Evolutionary conservation across 1,140 invertebrate species (phyloP).

Genomic region (Hypsibius dujardini): DNA sequence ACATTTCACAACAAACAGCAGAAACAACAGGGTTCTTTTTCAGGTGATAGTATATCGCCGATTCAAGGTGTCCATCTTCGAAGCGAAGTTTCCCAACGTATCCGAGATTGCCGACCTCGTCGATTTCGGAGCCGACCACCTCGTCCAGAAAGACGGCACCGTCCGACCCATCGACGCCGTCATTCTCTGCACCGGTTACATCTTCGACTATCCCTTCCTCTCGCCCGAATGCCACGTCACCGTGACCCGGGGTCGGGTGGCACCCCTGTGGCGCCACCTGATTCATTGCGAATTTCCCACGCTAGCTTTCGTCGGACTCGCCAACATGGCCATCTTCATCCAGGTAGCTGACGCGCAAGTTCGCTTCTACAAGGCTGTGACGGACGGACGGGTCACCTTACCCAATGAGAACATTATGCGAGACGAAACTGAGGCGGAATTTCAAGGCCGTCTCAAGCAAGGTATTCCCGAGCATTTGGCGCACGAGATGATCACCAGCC

Average conservation of each 20-base stretch:
- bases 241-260: constrained; percentile 27
- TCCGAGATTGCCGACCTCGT: background rate
- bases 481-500: constrained; percentile 26
- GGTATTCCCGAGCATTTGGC: constrained; percentile 28
- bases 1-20: too few species aligned
- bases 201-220: constrained; percentile 30
- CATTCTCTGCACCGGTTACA: constrained; percentile 31
- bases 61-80: background rate
- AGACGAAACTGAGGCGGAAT: constrained; percentile 28
- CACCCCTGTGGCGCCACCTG: constrained; percentile 31
- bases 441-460: constrained; percentile 22
- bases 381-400: constrained; percentile 26
- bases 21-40: background rate
- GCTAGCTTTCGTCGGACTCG: constrained; percentile 30
- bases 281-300: constrained; percentile 27
- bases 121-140: constrained; percentile 17
- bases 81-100: background rate
- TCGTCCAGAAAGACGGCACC: constrained; percentile 25
- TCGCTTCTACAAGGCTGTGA: constrained; percentile 25
- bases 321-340: constrained; percentile 29
- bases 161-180: constrained; percentile 25
- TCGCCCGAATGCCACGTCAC: constrained; percentile 25
- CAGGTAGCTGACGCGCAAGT: constrained; percentile 30
- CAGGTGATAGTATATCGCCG: constrained; percentile 7
- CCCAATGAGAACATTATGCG: constrained; percentile 28